Conservation (phyloP, 2,113 vertebrate genomes). For the Morone saxatilis region DNA sequence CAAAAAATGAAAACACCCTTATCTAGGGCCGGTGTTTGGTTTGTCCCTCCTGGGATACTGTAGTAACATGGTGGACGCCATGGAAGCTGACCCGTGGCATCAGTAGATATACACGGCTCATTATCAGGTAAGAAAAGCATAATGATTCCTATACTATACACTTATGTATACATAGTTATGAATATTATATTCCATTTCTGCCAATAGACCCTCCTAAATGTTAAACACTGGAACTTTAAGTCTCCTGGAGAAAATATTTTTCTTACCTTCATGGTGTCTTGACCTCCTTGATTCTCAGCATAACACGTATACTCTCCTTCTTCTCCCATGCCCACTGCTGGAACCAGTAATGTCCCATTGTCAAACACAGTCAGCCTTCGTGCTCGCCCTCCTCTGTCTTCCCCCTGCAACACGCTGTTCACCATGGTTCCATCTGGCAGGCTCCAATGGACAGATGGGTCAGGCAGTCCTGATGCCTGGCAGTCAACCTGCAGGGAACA, state of each 20-base stretch:
- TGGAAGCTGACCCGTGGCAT: too few species aligned
- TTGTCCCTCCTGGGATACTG: too few species aligned
- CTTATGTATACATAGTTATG: too few species aligned
- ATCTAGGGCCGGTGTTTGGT: too few species aligned
- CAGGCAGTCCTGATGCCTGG: conserved; percentile 91
- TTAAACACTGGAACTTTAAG: neutral
- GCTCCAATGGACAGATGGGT: conserved; percentile 92
- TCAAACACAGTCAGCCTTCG: conserved; percentile 89
- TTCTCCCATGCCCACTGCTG: conserved; percentile 87
- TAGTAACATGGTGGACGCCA: too few species aligned
- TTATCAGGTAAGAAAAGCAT: too few species aligned
- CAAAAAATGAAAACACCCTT: too few species aligned
- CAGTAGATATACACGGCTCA: too few species aligned
- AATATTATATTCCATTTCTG: too few species aligned
- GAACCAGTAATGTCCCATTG: conserved; percentile 94
- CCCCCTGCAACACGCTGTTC: conserved; percentile 87
- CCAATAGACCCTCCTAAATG: too few species aligned
- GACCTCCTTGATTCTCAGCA: conserved; percentile 92
- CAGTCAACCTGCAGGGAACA: conserved; percentile 88
- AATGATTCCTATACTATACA: too few species aligned
- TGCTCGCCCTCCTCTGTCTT: conserved; percentile 81
- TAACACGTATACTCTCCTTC: conserved; percentile 94
- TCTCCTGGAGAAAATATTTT: neutral
- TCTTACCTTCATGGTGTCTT: conserved; percentile 92
- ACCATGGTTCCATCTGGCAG: conserved; percentile 94